A percentile compares a stretch with the other conserved stretches of the same genome.
Conservation (phyloP, 2,113 vertebrate genomes). For the Jaculus jaculus region DNA sequence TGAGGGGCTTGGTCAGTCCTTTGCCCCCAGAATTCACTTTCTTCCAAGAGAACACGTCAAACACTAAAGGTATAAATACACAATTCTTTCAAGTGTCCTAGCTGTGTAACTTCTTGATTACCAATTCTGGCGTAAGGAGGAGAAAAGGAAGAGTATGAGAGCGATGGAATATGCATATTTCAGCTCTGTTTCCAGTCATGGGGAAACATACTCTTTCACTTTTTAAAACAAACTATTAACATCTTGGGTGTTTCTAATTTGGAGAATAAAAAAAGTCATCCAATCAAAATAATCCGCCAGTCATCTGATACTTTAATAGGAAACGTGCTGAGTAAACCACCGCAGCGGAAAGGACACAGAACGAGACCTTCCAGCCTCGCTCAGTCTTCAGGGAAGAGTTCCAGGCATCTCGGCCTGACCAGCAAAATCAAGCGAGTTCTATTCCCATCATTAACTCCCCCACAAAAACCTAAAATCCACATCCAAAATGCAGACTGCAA, state of each 20-base stretch:
- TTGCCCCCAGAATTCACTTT: slow-evolving; percentile 57
- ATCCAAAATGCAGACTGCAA: not conserved
- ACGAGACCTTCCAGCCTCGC: not conserved
- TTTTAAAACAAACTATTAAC: slow-evolving; percentile 46
- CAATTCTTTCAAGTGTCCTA: not conserved
- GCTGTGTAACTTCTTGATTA: slow-evolving; percentile 24
- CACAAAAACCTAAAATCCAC: not conserved
- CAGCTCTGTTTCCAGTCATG: slow-evolving; percentile 15
- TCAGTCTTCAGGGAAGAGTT: not conserved
- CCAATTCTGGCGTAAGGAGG: not conserved
- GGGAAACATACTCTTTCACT: not conserved
- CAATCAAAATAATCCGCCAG: slow-evolving; percentile 23
- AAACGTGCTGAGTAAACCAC: not conserved
- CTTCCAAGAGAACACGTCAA: slow-evolving; percentile 44
- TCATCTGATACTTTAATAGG: slow-evolving; percentile 29
- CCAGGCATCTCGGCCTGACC: not conserved
- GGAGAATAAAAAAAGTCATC: not conserved
- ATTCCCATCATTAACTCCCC: not conserved
- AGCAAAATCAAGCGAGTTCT: not conserved
- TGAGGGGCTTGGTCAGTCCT: not conserved
- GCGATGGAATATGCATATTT: slow-evolving; percentile 42
- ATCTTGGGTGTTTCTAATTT: slow-evolving; percentile 48
- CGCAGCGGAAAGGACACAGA: not conserved
- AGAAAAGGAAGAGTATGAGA: not conserved
- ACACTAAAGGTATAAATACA: slow-evolving; percentile 32